Base-by-base conservation (phyloP, 2,113 vertebrate species). In the Cebus imitator region DNA sequence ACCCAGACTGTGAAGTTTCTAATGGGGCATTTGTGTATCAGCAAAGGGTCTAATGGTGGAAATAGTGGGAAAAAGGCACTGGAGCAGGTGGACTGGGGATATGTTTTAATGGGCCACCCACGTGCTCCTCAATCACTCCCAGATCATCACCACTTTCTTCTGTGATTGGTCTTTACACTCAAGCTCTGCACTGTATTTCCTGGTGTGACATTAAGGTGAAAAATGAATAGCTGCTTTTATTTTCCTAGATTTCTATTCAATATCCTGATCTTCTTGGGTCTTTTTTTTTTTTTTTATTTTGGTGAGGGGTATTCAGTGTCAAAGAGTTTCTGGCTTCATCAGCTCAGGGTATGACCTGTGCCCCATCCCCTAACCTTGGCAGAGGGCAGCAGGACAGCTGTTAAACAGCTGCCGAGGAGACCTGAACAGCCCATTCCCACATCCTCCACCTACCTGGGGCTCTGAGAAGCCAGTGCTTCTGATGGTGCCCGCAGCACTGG, bases 251-350 rank as follows among this genome's bases (percentile, higher is more conserved):
- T 86, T 87, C 37, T 43, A 87, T 23, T 89, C 48, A 80, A 7
- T 70, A 40, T 96, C 92, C 80, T 87, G 30, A 80, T 95, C 89
- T 90, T 50, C 58, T 78, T 95, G 82, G 43, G 40, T 92, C 45
- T 72, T 6, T 30, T 35, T 37, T 87, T 35, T 37, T 87, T 48
- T 10, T 43, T 43, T 84, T 43, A 45, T 61, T 85, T 75, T 86
- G 20, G 48, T 84, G 55, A 61, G 8, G 37, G 12, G 32, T 91
- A 14, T 82, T 94, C 50, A 84, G 9, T 64, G 48, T 66, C 58
- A 92, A 89, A 40, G 72, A 43, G 45, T 81, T 91, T 83, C 88
- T 61, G 30, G 55, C 18, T 81, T 90, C 66, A 76, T 93, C 32
- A 66, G 25, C 40, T 72, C 45, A 70, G 30, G 13, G 21, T 3